Evolutionary conservation across 64 coral and sea anemone genomes (phyloP).

Genomic region (Stichodactyla helianthus): DNA sequence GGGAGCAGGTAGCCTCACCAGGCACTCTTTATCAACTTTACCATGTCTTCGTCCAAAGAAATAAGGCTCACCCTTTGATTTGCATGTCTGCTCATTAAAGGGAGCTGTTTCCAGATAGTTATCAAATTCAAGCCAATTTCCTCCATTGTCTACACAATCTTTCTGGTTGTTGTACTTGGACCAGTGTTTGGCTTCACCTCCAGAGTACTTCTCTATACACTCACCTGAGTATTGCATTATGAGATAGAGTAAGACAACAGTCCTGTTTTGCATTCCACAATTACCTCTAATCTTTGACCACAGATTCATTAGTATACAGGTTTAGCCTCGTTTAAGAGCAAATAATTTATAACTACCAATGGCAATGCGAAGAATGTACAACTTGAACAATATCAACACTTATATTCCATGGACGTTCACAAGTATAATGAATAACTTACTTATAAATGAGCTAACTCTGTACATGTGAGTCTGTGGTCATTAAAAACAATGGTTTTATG

Average conservation of each 20-base stretch:
- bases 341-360: too few relatives aligned
- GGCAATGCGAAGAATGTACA: too few relatives aligned
- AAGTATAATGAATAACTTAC: too few relatives aligned
- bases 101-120: slow-evolving; percentile 73
- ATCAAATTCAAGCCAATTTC: slow-evolving; percentile 82
- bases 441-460: too few relatives aligned
- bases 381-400: too few relatives aligned
- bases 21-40: slow-evolving; percentile 57
- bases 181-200: slow-evolving; percentile 53
- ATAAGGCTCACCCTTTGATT: slow-evolving; percentile 16
- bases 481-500: too few relatives aligned
- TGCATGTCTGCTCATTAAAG: slow-evolving; percentile 29
- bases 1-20: slow-evolving; percentile 61
- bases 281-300: too few relatives aligned
- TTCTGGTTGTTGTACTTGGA: slow-evolving; percentile 80
- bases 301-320: too few relatives aligned
- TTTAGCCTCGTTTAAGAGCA: too few relatives aligned
- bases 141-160: slow-evolving; percentile 65
- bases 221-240: slow-evolving; percentile 47
- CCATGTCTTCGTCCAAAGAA: slow-evolving; percentile 71
- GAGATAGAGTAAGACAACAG: not conserved
- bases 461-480: too few relatives aligned
- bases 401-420: too few relatives aligned
- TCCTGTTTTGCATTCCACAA: too few relatives aligned
- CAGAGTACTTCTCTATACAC: slow-evolving; percentile 77